Evolutionary conservation across 64 coral and sea anemone genomes (phyloP), one percentile per base, ranked within the genome.

Genomic region (Platygyra sinensis): DNA sequence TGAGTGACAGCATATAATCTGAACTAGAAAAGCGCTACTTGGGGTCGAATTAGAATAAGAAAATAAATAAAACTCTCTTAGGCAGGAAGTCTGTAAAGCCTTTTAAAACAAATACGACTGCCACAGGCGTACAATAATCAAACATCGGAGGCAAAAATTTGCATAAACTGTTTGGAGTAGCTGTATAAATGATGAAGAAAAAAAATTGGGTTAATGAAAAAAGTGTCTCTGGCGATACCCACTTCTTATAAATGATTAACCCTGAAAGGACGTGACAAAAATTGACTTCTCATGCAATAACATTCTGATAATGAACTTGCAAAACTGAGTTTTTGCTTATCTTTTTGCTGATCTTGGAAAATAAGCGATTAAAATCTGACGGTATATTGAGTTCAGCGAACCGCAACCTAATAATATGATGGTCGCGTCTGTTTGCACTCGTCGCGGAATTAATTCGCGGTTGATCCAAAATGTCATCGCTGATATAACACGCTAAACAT

Each of bases 81-180:
- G 28, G 10, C 76, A 57, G 51, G 76, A 79, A 52, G 51, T 57
- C n/a, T 69, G 49, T 28, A 51, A 85, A 69, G 27, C 24, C 25
- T 51, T 57, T 11, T 16, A 33, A 50, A 72, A 72, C 62, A 85
- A 85, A 52, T 85, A 28, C 5, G 22, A 0, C 19, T 67, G 33
- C 72, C 62, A 72, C 22, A 57, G 7, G 1, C 54, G 54, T 57
- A 57, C 54, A 85, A 10, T 22, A 85, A 29, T 85, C 36, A 85
- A 85, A 71, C 49, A 49, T 49, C 24, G 51, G 22, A 17, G 27
- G 32, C 19, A 11, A 72, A 46, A 24, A 85, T 85, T 85, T 85
- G 62, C 81, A 85, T 85, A 71, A 85, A 72, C 17, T 71, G 38
- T 85, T 71, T 85, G 62, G 10, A 20, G 36, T 27, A 15, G n/a